Conservation (phyloP, 2,888 invertebrate genomes). For the Trissoscelio sp. region DNA sequence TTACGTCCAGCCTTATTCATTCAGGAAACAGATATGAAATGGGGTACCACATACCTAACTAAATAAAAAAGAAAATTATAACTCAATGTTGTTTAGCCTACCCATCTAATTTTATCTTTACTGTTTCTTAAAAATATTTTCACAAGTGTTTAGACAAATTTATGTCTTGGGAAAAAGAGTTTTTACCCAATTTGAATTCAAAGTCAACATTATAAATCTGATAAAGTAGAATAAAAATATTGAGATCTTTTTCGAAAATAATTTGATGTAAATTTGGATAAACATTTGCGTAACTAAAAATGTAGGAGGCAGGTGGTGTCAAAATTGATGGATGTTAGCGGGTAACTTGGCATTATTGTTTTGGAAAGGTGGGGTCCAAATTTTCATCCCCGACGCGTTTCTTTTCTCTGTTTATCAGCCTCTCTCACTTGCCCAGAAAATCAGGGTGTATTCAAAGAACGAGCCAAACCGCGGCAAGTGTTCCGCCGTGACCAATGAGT, state of each 20-base stretch:
- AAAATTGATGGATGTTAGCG: constrained; percentile 67
- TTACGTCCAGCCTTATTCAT: constrained; percentile 50
- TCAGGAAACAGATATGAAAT: constrained; percentile 44
- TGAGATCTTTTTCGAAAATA: too few species aligned
- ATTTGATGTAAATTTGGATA: neutral
- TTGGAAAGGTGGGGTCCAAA: constrained; percentile 53
- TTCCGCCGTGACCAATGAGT: constrained; percentile 82
- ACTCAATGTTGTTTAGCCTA: neutral
- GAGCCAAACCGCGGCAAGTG: constrained; percentile 80
- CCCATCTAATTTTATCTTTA: constrained; percentile 1
- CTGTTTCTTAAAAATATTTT: neutral
- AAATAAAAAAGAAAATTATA: constrained; percentile 36
- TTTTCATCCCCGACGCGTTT: constrained; percentile 62
- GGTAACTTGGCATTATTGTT: constrained; percentile 59
- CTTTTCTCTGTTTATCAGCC: constrained; percentile 24
- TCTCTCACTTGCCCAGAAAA: constrained; percentile 75
- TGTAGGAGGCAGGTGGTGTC: constrained; percentile 44
- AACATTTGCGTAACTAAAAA: constrained; percentile 28
- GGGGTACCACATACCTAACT: constrained; percentile 25
- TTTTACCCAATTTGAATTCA: too few species aligned
- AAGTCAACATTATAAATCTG: too few species aligned
- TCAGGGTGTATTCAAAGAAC: constrained; percentile 80
- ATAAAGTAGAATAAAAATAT: too few species aligned
- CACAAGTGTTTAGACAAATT: constrained; percentile 1
- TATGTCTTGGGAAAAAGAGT: too few species aligned